Conservation (phyloP, 1,140 invertebrate genomes). For the Pogonomyrmex barbatus region DNA sequence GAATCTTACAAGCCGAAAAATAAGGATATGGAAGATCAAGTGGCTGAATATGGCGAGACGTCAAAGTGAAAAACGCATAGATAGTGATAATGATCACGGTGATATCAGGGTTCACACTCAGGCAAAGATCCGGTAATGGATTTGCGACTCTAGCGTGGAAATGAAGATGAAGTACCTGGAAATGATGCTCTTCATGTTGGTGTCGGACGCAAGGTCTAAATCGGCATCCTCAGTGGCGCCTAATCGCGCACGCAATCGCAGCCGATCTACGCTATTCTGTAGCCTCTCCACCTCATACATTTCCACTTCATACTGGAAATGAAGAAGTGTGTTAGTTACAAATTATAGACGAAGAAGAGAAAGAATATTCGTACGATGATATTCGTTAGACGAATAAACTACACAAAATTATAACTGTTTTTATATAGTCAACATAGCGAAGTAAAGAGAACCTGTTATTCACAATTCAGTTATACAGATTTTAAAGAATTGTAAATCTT, state of each 20-base stretch:
- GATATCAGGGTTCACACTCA: slow-evolving; percentile 79
- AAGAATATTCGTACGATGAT: background rate
- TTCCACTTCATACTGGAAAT: slow-evolving; percentile 90
- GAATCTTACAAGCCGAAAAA: slow-evolving; percentile 44
- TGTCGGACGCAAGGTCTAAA: slow-evolving; percentile 87
- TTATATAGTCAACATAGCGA: background rate
- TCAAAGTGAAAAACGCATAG: slow-evolving; percentile 63
- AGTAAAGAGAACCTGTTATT: slow-evolving; percentile 44
- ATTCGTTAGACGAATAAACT: slow-evolving; percentile 26
- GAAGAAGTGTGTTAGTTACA: slow-evolving; percentile 84
- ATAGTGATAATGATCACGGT: slow-evolving; percentile 54
- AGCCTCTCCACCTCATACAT: slow-evolving; percentile 89
- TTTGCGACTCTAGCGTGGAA: slow-evolving; percentile 58
- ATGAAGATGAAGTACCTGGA: slow-evolving; percentile 88
- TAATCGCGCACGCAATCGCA: slow-evolving; percentile 88
- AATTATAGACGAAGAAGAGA: slow-evolving; percentile 3
- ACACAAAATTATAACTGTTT: slow-evolving; percentile 13
- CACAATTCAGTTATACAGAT: background rate
- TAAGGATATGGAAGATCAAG: slow-evolving; percentile 62
- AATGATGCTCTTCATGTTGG: slow-evolving; percentile 93
- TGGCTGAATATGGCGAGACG: slow-evolving; percentile 61
- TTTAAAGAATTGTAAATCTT: background rate
- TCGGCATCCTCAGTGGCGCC: slow-evolving; percentile 85
- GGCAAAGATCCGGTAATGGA: slow-evolving; percentile 77
- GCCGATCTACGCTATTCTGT: slow-evolving; percentile 91